Percentiles rank a stretch among this genome's conserved stretches.
These are phyloP conservation scores for Grammomys dolichurus DNA, from an alignment of 2,113 vertebrate genomes.

Conservation along the genomic window DNA sequence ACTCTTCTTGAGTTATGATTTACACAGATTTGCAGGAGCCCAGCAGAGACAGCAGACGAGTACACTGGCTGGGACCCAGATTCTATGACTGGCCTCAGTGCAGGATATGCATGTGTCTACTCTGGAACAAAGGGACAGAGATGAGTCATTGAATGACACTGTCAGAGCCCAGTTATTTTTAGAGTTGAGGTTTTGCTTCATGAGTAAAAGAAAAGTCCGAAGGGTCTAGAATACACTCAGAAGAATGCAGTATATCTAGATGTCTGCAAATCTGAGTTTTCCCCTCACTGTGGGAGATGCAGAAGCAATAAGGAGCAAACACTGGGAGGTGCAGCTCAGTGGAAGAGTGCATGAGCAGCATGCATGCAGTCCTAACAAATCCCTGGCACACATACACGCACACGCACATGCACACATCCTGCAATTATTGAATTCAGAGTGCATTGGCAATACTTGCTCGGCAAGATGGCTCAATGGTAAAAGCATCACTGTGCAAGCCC, in stretches of 20 bases:
- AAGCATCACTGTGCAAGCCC: background rate
- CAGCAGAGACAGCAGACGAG: background rate
- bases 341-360: background rate
- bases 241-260: background rate
- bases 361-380: background rate
- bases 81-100: background rate
- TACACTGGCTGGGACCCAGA: background rate
- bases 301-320: background rate
- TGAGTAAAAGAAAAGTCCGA: background rate
- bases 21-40: conserved; percentile 14
- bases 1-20: background rate
- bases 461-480: background rate
- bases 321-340: background rate
- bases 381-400: background rate
- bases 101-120: background rate
- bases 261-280: background rate
- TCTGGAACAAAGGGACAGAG: background rate
- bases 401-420: background rate
- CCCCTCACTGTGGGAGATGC: background rate
- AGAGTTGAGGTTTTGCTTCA: conserved; percentile 28
- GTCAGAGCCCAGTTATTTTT: conserved; percentile 10
- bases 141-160: background rate
- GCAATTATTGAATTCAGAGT: background rate
- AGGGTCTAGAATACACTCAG: background rate
- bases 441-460: background rate